phyloP scores from a whole-genome alignment of 1,140 invertebrate genomes.

The Zaprionus kolodkinae region DNA sequence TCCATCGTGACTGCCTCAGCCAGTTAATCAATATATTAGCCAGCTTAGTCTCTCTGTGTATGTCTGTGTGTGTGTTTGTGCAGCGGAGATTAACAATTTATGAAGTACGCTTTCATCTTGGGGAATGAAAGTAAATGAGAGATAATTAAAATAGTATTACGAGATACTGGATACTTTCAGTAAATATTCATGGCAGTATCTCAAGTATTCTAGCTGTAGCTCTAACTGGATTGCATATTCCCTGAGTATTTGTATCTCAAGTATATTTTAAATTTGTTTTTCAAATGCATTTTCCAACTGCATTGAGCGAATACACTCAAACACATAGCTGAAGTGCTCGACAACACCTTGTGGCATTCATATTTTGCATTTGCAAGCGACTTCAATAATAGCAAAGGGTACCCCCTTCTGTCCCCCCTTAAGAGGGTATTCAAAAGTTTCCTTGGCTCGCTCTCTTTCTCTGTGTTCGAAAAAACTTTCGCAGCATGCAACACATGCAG shows the following conservation, averaged over 20 bases:
- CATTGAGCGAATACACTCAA: constrained; percentile 14
- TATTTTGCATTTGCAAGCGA: constrained; percentile 10
- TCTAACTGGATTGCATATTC: no score
- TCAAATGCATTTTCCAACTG: neutral
- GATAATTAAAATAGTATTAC: neutral
- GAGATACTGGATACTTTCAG: neutral
- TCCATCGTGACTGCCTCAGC: neutral
- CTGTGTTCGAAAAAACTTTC: constrained; percentile 25
- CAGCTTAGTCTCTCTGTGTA: constrained; percentile 7
- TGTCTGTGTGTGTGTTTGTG: neutral
- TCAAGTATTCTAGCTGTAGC: no score
- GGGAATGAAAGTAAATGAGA: neutral
- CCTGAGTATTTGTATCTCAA: neutral
- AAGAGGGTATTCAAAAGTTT: constrained; percentile 39
- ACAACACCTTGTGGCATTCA: constrained; percentile 29
- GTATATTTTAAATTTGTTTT: neutral
- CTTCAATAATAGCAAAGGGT: constrained; percentile 25
- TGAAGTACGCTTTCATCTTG: neutral
- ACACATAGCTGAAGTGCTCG: constrained; percentile 8
- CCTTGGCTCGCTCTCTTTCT: neutral
- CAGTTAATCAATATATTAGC: constrained; percentile 69
- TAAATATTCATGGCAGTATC: neutral
- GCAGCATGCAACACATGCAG: constrained; percentile 18
- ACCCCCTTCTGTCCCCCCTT: neutral
- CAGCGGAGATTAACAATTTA: neutral